Base-by-base conservation (phyloP, 2,113 vertebrate species). In the Climacteris rufus region DNA sequence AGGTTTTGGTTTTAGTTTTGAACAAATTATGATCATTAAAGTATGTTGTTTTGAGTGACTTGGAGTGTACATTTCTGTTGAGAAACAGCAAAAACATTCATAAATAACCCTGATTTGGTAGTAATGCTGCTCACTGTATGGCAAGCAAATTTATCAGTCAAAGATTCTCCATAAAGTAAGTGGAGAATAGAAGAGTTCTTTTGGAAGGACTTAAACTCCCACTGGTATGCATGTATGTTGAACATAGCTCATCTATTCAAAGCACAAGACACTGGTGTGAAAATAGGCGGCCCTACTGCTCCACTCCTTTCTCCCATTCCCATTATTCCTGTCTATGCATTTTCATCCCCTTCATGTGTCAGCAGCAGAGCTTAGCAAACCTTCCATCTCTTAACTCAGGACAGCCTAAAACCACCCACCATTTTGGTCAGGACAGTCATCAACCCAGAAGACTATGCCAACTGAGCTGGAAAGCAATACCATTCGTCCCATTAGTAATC, bases 51-150 rank as follows among this genome's bases (percentile, higher is more conserved):
- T 47, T 52, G 27, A 61, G n/a, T 52, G 33, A 78, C 22, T 21
- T 33, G 12, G 15, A 15, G 20, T 15, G 6, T n/a, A 25, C 5
- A 18, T 19, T 79, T 93, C 25, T 54, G 15, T 21, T 25, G 33
- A 86, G 33, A 54, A 93, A 80, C 23, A 40, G 30, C 9, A 60
- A 53, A 60, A 74, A 60, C 23, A 52, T 24, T 23, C 24, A 9
- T 15, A 80, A 77, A 23, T 13, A 74, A 45, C 14, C 7, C 42
- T 52, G 22, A 69, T 2, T 14, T 15, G 12, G 50, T 74, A 83
- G 28, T 19, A 83, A 80, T 4, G 21, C 35, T 54, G 52, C 35
- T 37, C 0, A 0, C 22, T 47, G 8, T 21, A 13, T 10, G 6
- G 35, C 14, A 72, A 16, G 30, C 21, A 83, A 89, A 47, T 24